Percentiles rank a stretch among this genome's conserved stretches.
Evolutionary conservation across 1,140 invertebrate species (phyloP).

Genomic region (Bombus sylvicola): DNA sequence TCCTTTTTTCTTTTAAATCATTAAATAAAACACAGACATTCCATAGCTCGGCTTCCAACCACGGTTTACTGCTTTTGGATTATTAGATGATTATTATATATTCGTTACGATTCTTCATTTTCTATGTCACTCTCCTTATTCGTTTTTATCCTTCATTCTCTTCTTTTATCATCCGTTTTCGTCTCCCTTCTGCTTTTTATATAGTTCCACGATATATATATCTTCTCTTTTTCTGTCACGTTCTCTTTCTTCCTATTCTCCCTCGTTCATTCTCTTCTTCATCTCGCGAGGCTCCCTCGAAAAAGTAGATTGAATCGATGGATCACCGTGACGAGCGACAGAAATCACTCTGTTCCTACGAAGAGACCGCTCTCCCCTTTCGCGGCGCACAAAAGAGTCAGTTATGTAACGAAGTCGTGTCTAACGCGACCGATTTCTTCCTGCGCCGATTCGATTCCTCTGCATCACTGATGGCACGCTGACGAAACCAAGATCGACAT

Average conservation of each 20-base stretch:
- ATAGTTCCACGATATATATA: too few relatives aligned
- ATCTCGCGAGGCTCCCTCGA: not conserved
- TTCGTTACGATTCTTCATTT: not conserved
- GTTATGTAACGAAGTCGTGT: conserved; percentile 4
- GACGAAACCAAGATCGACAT: not conserved
- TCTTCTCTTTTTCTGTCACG: not conserved
- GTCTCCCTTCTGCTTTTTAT: too few relatives aligned
- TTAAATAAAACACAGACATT: not conserved
- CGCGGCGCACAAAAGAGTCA: not conserved
- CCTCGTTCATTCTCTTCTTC: not conserved
- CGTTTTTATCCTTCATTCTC: not conserved
- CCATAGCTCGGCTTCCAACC: not conserved
- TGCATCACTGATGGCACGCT: not conserved
- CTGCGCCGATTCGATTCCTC: not conserved
- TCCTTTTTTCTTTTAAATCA: too few relatives aligned
- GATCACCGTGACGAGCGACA: conserved; percentile 22
- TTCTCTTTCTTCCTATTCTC: not conserved
- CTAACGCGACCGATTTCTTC: conserved; percentile 17
- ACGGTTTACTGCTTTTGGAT: not conserved
- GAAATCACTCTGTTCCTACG: not conserved
- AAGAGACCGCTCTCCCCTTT: not conserved
- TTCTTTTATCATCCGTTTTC: not conserved
- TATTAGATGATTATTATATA: too few relatives aligned
- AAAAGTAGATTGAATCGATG: conserved; percentile 23
- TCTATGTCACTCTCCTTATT: not conserved